Evolutionary conservation across 1,140 invertebrate genomes (phyloP).

Genomic region (Eueides isabella): DNA sequence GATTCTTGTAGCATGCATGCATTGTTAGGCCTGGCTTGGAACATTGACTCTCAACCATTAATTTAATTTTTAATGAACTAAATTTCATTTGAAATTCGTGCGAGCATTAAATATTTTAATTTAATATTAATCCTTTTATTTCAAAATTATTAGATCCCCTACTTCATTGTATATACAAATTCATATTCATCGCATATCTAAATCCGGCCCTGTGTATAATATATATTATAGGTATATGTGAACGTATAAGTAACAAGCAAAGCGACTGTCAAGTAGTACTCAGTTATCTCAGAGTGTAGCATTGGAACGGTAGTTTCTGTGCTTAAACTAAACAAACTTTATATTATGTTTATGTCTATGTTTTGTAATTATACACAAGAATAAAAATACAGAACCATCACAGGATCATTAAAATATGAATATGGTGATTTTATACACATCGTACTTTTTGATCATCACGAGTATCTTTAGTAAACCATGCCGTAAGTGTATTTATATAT

Average conservation of each 20-base stretch:
- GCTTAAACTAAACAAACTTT: constrained; percentile 7
- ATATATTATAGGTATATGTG: background rate
- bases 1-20: too few species aligned
- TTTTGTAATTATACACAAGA: background rate
- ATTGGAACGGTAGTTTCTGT: constrained; percentile 23
- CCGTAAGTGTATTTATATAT: constrained; percentile 16
- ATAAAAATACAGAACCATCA: background rate
- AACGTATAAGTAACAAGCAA: too few species aligned
- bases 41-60: too few species aligned
- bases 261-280: background rate
- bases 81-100: too few species aligned
- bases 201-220: too few species aligned
- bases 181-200: too few species aligned
- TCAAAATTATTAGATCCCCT: too few species aligned
- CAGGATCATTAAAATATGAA: background rate
- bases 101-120: too few species aligned
- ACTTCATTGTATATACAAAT: too few species aligned
- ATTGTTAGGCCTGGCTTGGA: too few species aligned
- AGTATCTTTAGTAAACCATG: background rate
- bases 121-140: too few species aligned
- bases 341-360: background rate
- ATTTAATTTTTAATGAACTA: too few species aligned
- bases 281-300: constrained; percentile 23
- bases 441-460: background rate
- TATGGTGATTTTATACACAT: background rate